Evolutionary conservation across 2,888 invertebrate species (phyloP), one percentile per base, ranked within the genome.

Genomic region (Drosophila mercatorum): DNA sequence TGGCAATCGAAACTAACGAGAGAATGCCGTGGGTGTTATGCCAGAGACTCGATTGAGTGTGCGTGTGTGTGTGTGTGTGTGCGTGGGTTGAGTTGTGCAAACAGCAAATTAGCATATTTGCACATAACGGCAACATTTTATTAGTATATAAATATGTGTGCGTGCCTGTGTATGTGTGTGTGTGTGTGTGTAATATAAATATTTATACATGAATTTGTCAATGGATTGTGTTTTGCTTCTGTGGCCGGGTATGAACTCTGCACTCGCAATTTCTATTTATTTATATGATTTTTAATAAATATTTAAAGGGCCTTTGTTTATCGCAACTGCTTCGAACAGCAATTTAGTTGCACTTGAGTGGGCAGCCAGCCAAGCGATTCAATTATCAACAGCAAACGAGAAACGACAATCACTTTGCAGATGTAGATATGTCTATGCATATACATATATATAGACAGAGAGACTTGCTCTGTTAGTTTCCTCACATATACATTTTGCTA

Each of bases 21-120:
- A 40, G 65, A 40, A 36, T 28, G 34, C 58, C 44, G 36, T 44
- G n/a, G 49, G 43, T 12, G 41, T 12, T 34, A 10, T 34, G 34
- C 2, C 34, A 34, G 34, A 10, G 34, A 10, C 34, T 49, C 31
- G n/a, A 31, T 22, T 34, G 31, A 31, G 49, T 31, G 47, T 28
- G 49, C n/a, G 49, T 31, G 34, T 34, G 51, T 36, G 34, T 51
- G 51, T 17, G 51, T 36, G 51, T 49, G 28, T 3, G 34, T 51
- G 51, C 12, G 3, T 73, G 78, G 59, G 62, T n/a, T 67, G 57
- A 73, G 78, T 70, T 81, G 84, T 68, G 83, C 86, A 83, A 83
- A 83, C 78, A 83, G 46, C 83, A 83, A 83, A 83, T 83, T 83
- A 83, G 86, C 83, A 83, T 83, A 83, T 83, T 83, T 83, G 80